Conservation (phyloP, 2,888 invertebrate genomes). For the Pristionchus japonicus region DNA sequence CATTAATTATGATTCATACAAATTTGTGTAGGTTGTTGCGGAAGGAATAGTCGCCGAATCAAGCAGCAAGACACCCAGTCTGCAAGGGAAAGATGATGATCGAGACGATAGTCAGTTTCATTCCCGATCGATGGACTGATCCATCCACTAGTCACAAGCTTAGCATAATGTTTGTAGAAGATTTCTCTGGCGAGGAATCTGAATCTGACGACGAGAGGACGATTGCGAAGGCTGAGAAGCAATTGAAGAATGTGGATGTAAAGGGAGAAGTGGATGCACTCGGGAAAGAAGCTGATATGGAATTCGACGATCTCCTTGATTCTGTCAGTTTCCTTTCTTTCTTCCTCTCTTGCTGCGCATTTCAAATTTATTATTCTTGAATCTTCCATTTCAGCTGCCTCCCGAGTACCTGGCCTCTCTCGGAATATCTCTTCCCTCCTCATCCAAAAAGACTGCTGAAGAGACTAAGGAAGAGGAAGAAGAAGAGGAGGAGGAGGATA, state of each 20-base stretch:
- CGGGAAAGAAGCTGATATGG: constrained; percentile 89
- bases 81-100: constrained; percentile 46
- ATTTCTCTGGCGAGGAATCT: constrained; percentile 49
- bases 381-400: constrained; percentile 56
- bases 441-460: constrained; percentile 47
- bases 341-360: neutral
- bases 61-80: constrained; percentile 54
- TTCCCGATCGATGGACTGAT: neutral
- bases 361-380: too few species aligned
- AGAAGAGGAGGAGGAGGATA: constrained; percentile 19
- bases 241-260: constrained; percentile 76
- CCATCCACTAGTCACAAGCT: neutral
- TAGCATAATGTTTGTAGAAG: constrained; percentile 32
- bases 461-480: constrained; percentile 50
- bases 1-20: neutral
- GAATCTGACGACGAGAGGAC: constrained; percentile 65
- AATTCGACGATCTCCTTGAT: constrained; percentile 87
- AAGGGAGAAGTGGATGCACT: constrained; percentile 87
- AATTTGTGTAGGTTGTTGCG: constrained; percentile 55
- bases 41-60: constrained; percentile 62
- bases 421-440: constrained; percentile 45
- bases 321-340: constrained; percentile 51
- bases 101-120: constrained; percentile 46
- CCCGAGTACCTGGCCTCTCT: constrained; percentile 63
- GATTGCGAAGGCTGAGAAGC: constrained; percentile 60